Evolutionary conservation across 2,888 invertebrate species (phyloP), one percentile per base, ranked within the genome.

Genomic region (Diaprepes abbreviatus): DNA sequence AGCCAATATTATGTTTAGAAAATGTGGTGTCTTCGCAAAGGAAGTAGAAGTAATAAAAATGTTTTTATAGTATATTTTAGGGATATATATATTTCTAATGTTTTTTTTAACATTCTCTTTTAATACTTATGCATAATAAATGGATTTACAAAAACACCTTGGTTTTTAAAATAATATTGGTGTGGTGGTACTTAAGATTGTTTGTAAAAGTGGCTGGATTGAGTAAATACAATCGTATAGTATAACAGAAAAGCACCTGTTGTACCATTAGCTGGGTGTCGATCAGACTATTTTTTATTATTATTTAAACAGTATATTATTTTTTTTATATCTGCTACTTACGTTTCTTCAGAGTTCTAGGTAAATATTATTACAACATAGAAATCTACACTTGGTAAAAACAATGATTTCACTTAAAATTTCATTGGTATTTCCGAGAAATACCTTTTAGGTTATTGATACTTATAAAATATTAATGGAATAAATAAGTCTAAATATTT

Each of bases 1-100:
- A n/a, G n/a, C n/a, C n/a, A n/a, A n/a, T n/a, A n/a, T n/a, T n/a
- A n/a, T n/a, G n/a, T n/a, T n/a, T n/a, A n/a, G n/a, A 4, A 24
- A 24, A 24, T 24, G 5, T 24, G 3, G 5, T 24, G 9, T 40
- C 6, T 40, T 40, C 10, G 17, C 9, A 17, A 19, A 40, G 40
- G 40, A 40, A 7, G 19, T 40, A 5, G 19, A 40, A 5, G 19
- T 17, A 17, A 17, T 40, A 19, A 19, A 17, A 40, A 17, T 45
- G 10, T 45, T 21, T 45, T 45, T 45, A 21, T 45, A 45, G 45
- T 21, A 45, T 45, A 21, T 45, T 45, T 40, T 40, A 38, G 14
- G 36, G 14, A n/a, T 14, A n/a, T n/a, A n/a, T n/a, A n/a, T n/a
- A 14, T 12, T 38, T 14, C 36, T 19, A 14, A 40, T 19, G 40